phyloP scores from a whole-genome alignment of 92 coral and sea anemone genomes.

The Hydrozoanthus gracilis region DNA sequence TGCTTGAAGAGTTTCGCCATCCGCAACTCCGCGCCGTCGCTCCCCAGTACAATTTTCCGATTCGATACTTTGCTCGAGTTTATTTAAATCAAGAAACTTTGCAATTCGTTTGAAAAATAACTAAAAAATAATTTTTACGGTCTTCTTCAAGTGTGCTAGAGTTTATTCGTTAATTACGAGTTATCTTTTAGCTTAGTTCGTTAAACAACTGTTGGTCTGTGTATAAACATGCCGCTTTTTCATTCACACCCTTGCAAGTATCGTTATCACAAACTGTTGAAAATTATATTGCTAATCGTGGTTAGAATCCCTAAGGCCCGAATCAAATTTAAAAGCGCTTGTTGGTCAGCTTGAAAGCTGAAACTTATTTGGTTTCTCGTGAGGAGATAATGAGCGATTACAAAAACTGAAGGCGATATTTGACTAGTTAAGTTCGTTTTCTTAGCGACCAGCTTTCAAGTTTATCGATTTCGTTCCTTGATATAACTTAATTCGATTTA shows the following conservation, averaged over 20 bases:
- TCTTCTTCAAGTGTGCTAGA: constrained; percentile 16
- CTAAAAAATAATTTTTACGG: background rate
- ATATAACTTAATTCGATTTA: background rate
- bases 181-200: constrained; percentile 17
- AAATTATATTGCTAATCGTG: background rate
- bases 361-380: constrained; percentile 10
- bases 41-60: background rate
- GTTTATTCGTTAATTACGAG: constrained; percentile 41
- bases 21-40: background rate
- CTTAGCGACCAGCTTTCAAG: background rate
- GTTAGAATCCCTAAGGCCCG: background rate
- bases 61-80: constrained; percentile 17
- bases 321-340: background rate
- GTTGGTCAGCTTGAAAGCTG: background rate
- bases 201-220: constrained; percentile 21
- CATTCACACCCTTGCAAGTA: background rate
- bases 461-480: constrained; percentile 1
- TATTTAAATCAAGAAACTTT: background rate
- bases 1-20: background rate
- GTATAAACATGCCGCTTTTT: constrained; percentile 45
- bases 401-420: constrained; percentile 25
- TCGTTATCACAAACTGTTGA: background rate
- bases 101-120: background rate
- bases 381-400: constrained; percentile 42
- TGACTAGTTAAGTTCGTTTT: constrained; percentile 3